Conservation (phyloP, 2,888 invertebrate genomes). For the Phorcus lineatus region DNA sequence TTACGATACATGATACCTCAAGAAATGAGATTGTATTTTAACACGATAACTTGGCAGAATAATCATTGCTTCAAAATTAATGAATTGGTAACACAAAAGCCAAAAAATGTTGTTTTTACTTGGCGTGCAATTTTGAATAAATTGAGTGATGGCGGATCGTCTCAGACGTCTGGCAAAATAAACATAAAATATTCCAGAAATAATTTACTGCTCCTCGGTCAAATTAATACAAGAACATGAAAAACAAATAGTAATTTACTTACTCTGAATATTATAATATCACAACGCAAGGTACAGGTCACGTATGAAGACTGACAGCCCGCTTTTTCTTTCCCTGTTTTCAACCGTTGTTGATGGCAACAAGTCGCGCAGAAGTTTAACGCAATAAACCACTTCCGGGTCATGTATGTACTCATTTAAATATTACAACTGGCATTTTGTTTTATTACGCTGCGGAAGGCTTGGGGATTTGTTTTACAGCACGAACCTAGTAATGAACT, state of each 20-base stretch:
- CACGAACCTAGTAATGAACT: neutral
- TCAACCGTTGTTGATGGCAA: conserved; percentile 51
- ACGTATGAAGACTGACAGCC: neutral
- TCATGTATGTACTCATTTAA: neutral
- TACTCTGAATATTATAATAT: neutral
- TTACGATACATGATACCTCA: too few species aligned
- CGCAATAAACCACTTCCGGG: conserved; percentile 22
- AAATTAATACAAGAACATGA: neutral
- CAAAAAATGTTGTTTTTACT: too few species aligned
- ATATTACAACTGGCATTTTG: neutral
- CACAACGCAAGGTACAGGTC: too few species aligned
- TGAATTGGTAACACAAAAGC: too few species aligned
- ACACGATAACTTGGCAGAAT: too few species aligned
- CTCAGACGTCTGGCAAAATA: too few species aligned
- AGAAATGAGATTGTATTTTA: too few species aligned
- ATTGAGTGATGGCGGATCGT: too few species aligned
- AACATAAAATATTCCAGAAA: neutral
- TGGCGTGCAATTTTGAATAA: too few species aligned
- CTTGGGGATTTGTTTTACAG: neutral
- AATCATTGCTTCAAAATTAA: too few species aligned
- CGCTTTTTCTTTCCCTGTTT: conserved; percentile 27
- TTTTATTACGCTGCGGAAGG: neutral
- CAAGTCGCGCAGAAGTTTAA: conserved; percentile 32
- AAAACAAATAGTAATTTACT: neutral
- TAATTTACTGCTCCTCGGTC: too few species aligned